phyloP scores from a whole-genome alignment of 2,888 invertebrate species.

The Furcula furcula region DNA sequence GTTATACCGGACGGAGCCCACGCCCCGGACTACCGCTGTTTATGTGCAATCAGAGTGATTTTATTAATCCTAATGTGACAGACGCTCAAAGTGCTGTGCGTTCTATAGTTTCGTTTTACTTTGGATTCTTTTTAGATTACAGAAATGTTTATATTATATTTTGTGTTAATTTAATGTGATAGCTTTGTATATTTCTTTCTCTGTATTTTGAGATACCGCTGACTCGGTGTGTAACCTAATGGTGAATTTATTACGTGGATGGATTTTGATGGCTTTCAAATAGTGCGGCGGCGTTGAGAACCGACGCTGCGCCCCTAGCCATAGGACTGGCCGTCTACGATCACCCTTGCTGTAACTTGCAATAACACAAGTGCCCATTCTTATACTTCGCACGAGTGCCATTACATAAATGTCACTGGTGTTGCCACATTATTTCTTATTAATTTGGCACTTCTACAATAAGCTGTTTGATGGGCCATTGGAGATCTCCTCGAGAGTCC shows the following conservation, averaged over 20 bases:
- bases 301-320: conserved; percentile 18
- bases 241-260: conserved; percentile 28
- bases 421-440: conserved; percentile 31
- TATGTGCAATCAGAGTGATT: conserved; percentile 76
- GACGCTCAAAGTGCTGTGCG: conserved; percentile 76
- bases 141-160: conserved; percentile 78
- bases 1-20: conserved; percentile 45
- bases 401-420: conserved; percentile 33
- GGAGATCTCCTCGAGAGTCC: conserved; percentile 54
- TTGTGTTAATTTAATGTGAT: conserved; percentile 81
- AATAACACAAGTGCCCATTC: conserved; percentile 37
- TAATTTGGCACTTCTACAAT: conserved; percentile 52
- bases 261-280: conserved; percentile 27
- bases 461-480: conserved; percentile 69
- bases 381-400: conserved; percentile 33
- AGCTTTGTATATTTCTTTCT: conserved; percentile 79
- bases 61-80: conserved; percentile 58
- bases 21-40: conserved; percentile 50
- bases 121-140: conserved; percentile 73
- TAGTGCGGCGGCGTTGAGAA: conserved; percentile 19
- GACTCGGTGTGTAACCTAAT: conserved; percentile 42
- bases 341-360: conserved; percentile 34
- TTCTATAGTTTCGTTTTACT: conserved; percentile 67
- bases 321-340: conserved; percentile 32
- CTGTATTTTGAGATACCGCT: conserved; percentile 48